Evolutionary conservation across 2,113 vertebrate genomes (phyloP).

Genomic region (Oryzias curvinotus): DNA sequence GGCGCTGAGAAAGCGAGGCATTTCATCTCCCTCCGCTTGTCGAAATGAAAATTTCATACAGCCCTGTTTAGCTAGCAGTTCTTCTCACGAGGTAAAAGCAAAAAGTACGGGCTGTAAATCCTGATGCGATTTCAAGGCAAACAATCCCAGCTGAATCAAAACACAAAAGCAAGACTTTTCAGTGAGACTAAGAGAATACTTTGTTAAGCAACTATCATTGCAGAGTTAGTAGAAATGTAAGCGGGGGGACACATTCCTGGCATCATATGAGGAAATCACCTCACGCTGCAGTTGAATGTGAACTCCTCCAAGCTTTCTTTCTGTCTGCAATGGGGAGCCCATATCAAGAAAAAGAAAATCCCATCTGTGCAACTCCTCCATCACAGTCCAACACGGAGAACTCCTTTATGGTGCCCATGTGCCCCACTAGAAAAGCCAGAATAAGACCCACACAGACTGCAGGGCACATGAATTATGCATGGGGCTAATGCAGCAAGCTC

Average conservation of each 20-base stretch:
- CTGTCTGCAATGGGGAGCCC: conserved; percentile 14
- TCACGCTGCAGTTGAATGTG: conserved; percentile 41
- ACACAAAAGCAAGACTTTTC: background rate
- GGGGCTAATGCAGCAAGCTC: conserved; percentile 72
- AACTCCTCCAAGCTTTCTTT: conserved; percentile 32
- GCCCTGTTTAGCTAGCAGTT: conserved; percentile 58
- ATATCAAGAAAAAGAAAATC: conserved; percentile 41
- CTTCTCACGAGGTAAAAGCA: conserved; percentile 58
- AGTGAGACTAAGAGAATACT: conserved; percentile 7
- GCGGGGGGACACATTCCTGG: conserved; percentile 38
- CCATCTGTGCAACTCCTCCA: conserved; percentile 50
- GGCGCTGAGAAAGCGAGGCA: conserved; percentile 38
- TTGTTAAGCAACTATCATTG: conserved; percentile 31
- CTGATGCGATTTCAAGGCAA: conserved; percentile 49
- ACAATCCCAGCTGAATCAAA: conserved; percentile 37
- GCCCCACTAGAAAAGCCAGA: conserved; percentile 48
- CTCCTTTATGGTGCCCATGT: conserved; percentile 43
- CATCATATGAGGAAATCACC: conserved; percentile 30
- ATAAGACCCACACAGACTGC: conserved; percentile 66
- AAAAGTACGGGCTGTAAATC: conserved; percentile 49
- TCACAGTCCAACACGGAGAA: conserved; percentile 46
- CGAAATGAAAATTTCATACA: conserved; percentile 73
- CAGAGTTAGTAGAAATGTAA: conserved; percentile 25
- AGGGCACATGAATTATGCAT: conserved; percentile 79
- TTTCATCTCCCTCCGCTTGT: conserved; percentile 62